Base-by-base conservation (phyloP, 64 coral and sea anemone species). In the Pachyseris speciosa region DNA sequence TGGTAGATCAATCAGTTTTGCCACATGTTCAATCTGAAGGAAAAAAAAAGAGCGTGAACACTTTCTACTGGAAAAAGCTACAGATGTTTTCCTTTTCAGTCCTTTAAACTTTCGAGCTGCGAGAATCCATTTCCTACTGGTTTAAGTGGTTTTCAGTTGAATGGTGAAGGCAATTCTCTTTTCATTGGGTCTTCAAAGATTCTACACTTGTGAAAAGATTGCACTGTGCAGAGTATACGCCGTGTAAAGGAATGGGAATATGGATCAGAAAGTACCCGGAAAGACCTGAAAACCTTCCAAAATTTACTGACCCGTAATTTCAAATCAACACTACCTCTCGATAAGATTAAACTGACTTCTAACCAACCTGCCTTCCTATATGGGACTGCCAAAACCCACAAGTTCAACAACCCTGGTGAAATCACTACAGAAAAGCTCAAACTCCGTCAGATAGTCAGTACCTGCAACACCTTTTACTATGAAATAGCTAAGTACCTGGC, bases 1-100 rank as follows among this genome's bases (percentile, higher is more conserved):
- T 42, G 92, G 83, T 40, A 98, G 79, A 26, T 91, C 90, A 37
- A 98, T 98, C 17, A 98, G 85, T 36, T 89, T 91, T 12, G 96
- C 92, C 39, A 98, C 96, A 64, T 94, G 96, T 7, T 89, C 91
- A 74, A 97, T 94, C 91, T 97, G 25, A 33, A 9, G 50, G 37
- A 49, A 75, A 59, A 71, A 60, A 66, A 17, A 81, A 71, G 52
- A n/a, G 29, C 43, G 28, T 86, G 7, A 74, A 70, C 29, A 11
- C 37, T 7, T 4, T 12, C 32, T 37, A 38, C 52, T n/a, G n/a
- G n/a, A n/a, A n/a, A n/a, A n/a, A n/a, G n/a, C n/a, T n/a, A n/a
- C n/a, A n/a, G n/a, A n/a, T n/a, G n/a, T n/a, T n/a, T n/a, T n/a
- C n/a, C n/a, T n/a, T n/a, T n/a, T n/a, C n/a, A n/a, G n/a, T n/a